A percentile compares a stretch with the other conserved stretches of the same genome.
phyloP scores from a whole-genome alignment of 2,797 vertebrate species.

The Pterois miles region DNA sequence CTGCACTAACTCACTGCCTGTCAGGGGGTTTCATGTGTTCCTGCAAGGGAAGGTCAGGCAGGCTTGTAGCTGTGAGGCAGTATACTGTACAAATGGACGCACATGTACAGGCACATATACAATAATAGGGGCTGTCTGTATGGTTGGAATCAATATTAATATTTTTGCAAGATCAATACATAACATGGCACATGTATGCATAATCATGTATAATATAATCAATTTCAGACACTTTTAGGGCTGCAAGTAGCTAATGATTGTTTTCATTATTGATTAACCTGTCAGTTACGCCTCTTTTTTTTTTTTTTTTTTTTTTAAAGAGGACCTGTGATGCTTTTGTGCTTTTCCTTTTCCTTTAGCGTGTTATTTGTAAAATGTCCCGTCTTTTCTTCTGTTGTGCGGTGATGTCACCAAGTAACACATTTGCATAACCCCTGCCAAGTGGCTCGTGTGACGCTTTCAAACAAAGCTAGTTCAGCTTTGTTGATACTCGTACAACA shows the following conservation, averaged over 20 bases:
- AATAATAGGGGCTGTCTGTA: not conserved
- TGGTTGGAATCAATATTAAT: not conserved
- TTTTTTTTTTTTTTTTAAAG: not conserved
- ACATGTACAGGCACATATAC: not conserved
- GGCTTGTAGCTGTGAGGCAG: not conserved
- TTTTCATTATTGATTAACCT: not conserved
- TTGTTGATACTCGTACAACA: no score
- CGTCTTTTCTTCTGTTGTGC: no score
- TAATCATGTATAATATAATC: not conserved
- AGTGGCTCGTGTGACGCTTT: no score
- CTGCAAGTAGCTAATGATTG: not conserved
- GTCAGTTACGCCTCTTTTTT: not conserved
- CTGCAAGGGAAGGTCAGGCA: constrained; percentile 5
- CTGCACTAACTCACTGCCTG: constrained; percentile 42
- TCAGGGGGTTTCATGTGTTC: constrained; percentile 41
- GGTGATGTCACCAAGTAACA: no score
- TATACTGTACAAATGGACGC: not conserved
- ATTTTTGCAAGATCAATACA: not conserved
- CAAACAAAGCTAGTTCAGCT: no score
- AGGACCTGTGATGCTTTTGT: not conserved
- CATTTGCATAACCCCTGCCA: no score
- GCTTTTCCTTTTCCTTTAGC: no score
- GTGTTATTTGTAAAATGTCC: not conserved
- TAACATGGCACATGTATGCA: not conserved
- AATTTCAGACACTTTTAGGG: not conserved